Percentiles rank a stretch among this genome's conserved stretches.
Conservation (phyloP, 2,888 invertebrate species). For the Salpingus planirostris region DNA sequence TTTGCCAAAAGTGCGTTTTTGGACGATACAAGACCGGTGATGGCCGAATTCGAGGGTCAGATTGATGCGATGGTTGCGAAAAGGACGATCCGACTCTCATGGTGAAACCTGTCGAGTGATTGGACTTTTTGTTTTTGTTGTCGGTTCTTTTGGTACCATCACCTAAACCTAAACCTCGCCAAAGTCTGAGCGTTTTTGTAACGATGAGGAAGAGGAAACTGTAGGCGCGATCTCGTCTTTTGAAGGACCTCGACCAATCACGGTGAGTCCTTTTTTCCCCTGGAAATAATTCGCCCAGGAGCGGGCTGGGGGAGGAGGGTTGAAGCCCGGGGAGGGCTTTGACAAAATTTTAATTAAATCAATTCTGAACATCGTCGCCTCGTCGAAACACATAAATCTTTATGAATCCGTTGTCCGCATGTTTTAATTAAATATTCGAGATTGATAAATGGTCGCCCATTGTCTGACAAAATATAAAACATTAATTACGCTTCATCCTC, state of each 20-base stretch:
- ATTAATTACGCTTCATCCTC: no score
- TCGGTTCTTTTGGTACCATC: conserved; percentile 6
- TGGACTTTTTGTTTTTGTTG: conserved; percentile 8
- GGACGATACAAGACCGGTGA: no score
- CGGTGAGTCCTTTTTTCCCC: conserved; percentile 25
- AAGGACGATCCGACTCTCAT: conserved; percentile 14
- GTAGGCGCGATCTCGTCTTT: conserved; percentile 2
- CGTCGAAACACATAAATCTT: conserved; percentile 41
- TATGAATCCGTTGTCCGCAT: conserved; percentile 44
- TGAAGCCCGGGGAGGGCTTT: conserved; percentile 25
- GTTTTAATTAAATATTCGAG: conserved; percentile 45
- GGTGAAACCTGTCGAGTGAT: conserved; percentile 6
- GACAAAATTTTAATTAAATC: conserved; percentile 42
- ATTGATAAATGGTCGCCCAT: conserved; percentile 42
- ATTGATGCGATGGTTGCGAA: conserved; percentile 4
- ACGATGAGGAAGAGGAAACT: conserved; percentile 17
- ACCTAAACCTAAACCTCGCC: no score
- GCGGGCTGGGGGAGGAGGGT: no score
- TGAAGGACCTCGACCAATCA: conserved; percentile 11
- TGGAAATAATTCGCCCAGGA: no score
- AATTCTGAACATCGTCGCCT: conserved; percentile 37
- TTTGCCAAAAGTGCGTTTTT: no score
- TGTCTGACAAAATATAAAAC: conserved; percentile 42
- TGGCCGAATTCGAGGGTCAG: no score
- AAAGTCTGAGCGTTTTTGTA: no score